These are phyloP conservation scores for Graptemys geographica DNA, from an alignment of 2,797 vertebrate species.

Conservation along the genomic window DNA sequence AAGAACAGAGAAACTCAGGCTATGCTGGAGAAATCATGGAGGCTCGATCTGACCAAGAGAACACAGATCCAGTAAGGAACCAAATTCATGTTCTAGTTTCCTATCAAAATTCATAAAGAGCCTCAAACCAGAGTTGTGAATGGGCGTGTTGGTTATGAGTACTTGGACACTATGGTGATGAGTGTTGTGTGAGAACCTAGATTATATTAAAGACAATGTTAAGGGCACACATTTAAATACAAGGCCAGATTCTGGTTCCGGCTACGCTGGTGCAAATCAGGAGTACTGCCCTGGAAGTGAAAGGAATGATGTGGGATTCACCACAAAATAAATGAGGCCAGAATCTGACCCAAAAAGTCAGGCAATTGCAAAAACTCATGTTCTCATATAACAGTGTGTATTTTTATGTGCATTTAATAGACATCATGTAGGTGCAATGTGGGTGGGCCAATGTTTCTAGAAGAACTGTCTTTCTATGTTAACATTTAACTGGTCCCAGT, in stretches of 20 bases:
- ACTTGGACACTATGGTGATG: neutral
- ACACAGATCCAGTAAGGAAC: conserved; percentile 84
- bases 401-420: conserved; percentile 2
- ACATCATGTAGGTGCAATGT: neutral
- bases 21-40: conserved; percentile 86
- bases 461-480: neutral
- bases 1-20: conserved; percentile 80
- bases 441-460: neutral
- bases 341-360: neutral
- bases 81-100: neutral
- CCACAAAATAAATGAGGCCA: neutral
- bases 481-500: accelerated
- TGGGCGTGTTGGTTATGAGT: neutral
- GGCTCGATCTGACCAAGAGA: conserved; percentile 90
- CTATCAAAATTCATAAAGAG: neutral
- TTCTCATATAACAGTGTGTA: accelerated
- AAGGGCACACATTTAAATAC: neutral
- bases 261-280: neutral
- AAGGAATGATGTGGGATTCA: neutral
- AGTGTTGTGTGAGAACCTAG: neutral
- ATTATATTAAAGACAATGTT: neutral
- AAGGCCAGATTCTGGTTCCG: neutral
- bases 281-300: neutral
- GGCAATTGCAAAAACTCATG: neutral
- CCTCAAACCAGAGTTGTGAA: neutral